phyloP scores from a whole-genome alignment of 2,797 vertebrate genomes.

The Rhinogobio ventralis region DNA sequence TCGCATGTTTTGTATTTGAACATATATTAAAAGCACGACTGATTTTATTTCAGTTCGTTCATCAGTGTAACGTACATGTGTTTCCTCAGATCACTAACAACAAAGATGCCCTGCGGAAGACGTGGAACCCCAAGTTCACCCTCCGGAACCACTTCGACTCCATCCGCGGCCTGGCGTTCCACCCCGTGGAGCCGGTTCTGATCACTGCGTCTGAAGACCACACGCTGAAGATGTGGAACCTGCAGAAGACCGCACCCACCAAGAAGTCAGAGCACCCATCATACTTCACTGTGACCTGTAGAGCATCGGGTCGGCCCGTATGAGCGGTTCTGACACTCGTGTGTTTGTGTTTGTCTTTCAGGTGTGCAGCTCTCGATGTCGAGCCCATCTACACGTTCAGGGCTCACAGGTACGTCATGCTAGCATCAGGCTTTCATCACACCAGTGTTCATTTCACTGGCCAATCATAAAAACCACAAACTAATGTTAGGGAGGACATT shows the following conservation, averaged over 20 bases:
- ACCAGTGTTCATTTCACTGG: no score
- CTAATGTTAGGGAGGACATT: no score
- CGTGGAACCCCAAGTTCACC: constrained; percentile 99
- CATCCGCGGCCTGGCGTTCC: constrained; percentile 93
- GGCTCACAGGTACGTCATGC: constrained; percentile 86
- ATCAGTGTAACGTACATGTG: no score
- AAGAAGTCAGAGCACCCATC: constrained; percentile 87
- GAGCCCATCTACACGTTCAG: constrained; percentile 99
- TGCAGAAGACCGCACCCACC: constrained; percentile 96
- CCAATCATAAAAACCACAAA: no score
- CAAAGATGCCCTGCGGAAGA: constrained; percentile 96
- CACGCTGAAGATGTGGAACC: constrained; percentile 99
- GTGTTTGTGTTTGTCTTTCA: constrained; percentile 74
- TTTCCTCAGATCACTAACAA: constrained; percentile 91
- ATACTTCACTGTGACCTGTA: no score
- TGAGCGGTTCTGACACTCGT: background rate
- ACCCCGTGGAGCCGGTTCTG: constrained; percentile 93
- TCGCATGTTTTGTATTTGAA: no score
- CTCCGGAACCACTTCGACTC: constrained; percentile 98
- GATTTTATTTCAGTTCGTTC: background rate
- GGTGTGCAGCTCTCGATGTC: constrained; percentile 95
- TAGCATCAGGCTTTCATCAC: no score
- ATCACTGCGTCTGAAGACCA: constrained; percentile 98
- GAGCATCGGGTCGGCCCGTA: background rate
- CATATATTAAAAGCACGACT: no score